phyloP scores from a whole-genome alignment of 2,797 vertebrate species.

The Buphagus erythrorhynchus region DNA sequence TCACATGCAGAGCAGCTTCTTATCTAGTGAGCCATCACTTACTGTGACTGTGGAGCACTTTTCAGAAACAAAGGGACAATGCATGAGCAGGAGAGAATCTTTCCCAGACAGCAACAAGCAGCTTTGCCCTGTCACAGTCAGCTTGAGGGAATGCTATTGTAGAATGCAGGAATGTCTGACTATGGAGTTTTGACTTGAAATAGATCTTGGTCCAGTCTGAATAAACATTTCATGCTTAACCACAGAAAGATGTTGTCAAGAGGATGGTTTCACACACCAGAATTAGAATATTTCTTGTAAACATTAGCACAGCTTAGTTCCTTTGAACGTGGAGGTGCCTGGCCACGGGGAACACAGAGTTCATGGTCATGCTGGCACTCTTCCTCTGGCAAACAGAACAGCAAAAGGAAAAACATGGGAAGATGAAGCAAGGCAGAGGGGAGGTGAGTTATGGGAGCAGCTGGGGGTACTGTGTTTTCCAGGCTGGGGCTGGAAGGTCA shows the following conservation, averaged over 20 bases:
- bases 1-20: neutral
- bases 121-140: neutral
- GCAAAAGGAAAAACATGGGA: neutral
- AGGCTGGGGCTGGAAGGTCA: neutral
- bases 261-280: neutral
- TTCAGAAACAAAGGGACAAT: neutral
- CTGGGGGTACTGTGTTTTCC: no score
- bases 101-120: neutral
- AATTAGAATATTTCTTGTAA: conserved; percentile 7
- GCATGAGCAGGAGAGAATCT: neutral
- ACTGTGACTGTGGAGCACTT: neutral
- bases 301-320: neutral
- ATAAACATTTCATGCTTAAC: neutral
- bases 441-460: neutral
- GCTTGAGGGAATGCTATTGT: neutral
- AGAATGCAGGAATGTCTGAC: neutral
- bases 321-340: neutral
- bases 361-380: neutral
- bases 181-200: neutral
- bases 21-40: neutral
- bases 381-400: neutral
- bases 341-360: neutral
- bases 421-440: neutral
- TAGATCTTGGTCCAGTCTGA: neutral
- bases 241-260: neutral